Percentiles rank a stretch among this genome's conserved stretches.
These are phyloP conservation scores for Pogonocherus hispidulus DNA, from an alignment of 2,888 invertebrate genomes.

Conservation along the genomic window DNA sequence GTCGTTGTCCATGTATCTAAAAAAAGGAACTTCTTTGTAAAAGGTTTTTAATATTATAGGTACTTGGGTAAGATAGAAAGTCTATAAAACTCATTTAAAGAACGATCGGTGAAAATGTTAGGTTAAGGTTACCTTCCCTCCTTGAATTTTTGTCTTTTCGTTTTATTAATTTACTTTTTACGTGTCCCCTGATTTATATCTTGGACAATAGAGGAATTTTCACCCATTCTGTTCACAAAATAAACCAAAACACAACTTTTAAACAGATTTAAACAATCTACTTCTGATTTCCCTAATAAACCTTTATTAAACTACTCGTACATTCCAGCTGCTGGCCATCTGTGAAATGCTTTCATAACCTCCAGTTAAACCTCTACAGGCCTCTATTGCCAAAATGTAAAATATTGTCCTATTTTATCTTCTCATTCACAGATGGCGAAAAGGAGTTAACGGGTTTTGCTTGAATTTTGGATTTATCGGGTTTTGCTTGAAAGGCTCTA, in stretches of 20 bases:
- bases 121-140: too few relatives aligned
- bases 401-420: background rate
- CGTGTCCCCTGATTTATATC: slow-evolving; percentile 6
- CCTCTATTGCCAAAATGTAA: background rate
- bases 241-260: background rate
- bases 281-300: background rate
- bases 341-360: background rate
- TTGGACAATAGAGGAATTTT: background rate
- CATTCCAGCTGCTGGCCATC: background rate
- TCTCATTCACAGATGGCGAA: background rate
- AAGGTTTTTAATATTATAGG: background rate
- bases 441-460: background rate
- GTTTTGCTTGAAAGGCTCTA: background rate
- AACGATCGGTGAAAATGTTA: too few relatives aligned
- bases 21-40: too few relatives aligned
- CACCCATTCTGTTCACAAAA: slow-evolving; percentile 1
- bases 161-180: background rate
- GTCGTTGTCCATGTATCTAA: background rate
- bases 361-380: background rate
- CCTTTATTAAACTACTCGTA: background rate
- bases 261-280: background rate
- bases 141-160: too few relatives aligned
- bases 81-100: too few relatives aligned
- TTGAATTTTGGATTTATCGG: background rate
- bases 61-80: too few relatives aligned